Base-by-base conservation (phyloP, 2,888 invertebrate species). In the Miltochrista miniata region DNA sequence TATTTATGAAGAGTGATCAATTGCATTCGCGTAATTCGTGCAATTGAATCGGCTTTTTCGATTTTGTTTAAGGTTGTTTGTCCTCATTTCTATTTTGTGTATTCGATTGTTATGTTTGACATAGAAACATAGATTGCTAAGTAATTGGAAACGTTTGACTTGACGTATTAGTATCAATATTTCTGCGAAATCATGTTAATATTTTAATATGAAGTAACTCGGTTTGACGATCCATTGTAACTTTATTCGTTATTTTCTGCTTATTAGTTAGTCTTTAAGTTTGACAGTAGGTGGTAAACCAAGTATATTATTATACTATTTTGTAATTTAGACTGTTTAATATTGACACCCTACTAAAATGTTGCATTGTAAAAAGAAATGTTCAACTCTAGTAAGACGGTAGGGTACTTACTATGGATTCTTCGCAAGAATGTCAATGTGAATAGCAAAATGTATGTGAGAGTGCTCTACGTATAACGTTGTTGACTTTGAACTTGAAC, bases 11-110 rank as follows among this genome's bases (percentile, higher is more conserved):
- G 55, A 64, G 61, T 67, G 57, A 63, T 56, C 66, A 62, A 61
- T 71, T 70, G 68, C 66, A 67, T 59, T 55, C 45, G 61, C 61
- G 62, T 54, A 54, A 65, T 72, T 67, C 39, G 62, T 24, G 18
- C 3, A 24, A 5, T 24, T 67, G 59, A 57, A 65, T 61, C 61
- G 48, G 64, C 47, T 54, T 69, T 56, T 48, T 59, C 41, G 40
- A 57, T 64, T 62, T 64, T 67, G 50, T 50, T 40, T 4, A 50
- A 45, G 48, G 45, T 59, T 59, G 24, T 36, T 18, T 52, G 48
- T 41, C 43, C 39, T 7, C 41, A 13, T 54, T 59, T 18, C 15
- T 41, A 37, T 45, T 55, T 43, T 43, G 15, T 45, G 35, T 41
- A 18, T 2, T 15, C 14, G 31, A 39, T 46, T 48, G 35, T 37